Conservation (phyloP, 2,888 invertebrate species). For the Xylophagus ater region DNA sequence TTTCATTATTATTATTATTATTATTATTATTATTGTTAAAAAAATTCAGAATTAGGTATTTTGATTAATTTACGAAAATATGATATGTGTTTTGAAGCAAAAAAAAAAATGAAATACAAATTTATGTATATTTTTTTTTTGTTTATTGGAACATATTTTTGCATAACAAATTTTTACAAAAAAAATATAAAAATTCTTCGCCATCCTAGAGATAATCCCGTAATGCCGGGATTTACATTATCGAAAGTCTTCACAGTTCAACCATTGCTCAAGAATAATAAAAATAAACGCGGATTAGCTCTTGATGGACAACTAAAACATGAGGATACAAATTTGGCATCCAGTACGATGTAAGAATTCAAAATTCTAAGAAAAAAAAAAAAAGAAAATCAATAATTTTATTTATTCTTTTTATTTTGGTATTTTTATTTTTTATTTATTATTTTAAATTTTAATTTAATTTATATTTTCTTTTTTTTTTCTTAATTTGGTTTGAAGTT, state of each 20-base stretch:
- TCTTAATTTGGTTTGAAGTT: neutral
- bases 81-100: too few relatives aligned
- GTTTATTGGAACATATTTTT: too few relatives aligned
- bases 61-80: too few relatives aligned
- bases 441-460: neutral
- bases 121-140: too few relatives aligned
- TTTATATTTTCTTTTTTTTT: constrained; percentile 3
- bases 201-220: constrained; percentile 71
- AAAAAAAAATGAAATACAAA: too few relatives aligned
- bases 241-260: constrained; percentile 72
- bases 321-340: constrained; percentile 80
- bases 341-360: constrained; percentile 67
- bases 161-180: constrained; percentile 10
- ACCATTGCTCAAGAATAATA: constrained; percentile 68
- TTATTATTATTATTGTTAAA: too few relatives aligned
- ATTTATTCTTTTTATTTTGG: constrained; percentile 2
- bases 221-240: constrained; percentile 72
- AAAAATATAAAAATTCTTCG: constrained; percentile 15
- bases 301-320: constrained; percentile 78
- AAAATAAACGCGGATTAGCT: constrained; percentile 74
- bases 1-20: too few relatives aligned
- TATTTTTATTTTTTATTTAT: constrained; percentile 1
- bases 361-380: neutral
- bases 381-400: neutral
- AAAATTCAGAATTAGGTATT: too few relatives aligned